These are phyloP conservation scores for Spilogale gracilis DNA, from an alignment of 2,113 vertebrate species.

Conservation along the genomic window DNA sequence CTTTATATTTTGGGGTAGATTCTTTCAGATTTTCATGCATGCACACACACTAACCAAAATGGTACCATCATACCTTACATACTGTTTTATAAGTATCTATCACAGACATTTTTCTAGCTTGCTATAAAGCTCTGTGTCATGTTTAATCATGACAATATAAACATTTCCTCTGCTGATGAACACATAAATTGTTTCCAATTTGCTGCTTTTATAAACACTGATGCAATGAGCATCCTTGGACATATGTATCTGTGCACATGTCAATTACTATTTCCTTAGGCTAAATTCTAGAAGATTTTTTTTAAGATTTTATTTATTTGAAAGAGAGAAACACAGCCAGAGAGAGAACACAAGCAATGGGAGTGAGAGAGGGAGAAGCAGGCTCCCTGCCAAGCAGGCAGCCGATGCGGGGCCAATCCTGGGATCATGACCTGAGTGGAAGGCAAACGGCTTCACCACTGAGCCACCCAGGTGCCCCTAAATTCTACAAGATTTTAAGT, in stretches of 20 bases:
- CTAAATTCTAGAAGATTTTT: conserved; percentile 56
- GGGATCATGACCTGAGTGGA: too few relatives aligned
- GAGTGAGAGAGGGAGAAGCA: too few relatives aligned
- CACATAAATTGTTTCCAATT: conserved; percentile 68
- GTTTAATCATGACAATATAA: conserved; percentile 70
- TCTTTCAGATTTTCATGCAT: background rate
- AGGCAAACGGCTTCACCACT: too few relatives aligned
- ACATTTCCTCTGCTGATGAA: conserved; percentile 58
- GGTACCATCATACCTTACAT: background rate
- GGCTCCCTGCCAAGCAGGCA: too few relatives aligned
- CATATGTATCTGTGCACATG: conserved; percentile 28
- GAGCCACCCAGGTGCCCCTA: too few relatives aligned
- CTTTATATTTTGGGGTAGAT: background rate
- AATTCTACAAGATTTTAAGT: conserved; percentile 10
- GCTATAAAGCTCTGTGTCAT: conserved; percentile 31
- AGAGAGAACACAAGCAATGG: too few relatives aligned
- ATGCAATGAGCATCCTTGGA: background rate
- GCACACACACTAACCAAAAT: background rate
- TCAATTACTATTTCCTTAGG: conserved; percentile 45
- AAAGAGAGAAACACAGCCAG: too few relatives aligned
- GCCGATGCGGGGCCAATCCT: too few relatives aligned
- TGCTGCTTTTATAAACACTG: conserved; percentile 72
- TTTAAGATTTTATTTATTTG: too few relatives aligned
- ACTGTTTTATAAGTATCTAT: conserved; percentile 51
- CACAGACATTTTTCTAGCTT: conserved; percentile 43